phyloP scores from a whole-genome alignment of 1,140 invertebrate genomes.

The Diabrotica undecimpunctata region DNA sequence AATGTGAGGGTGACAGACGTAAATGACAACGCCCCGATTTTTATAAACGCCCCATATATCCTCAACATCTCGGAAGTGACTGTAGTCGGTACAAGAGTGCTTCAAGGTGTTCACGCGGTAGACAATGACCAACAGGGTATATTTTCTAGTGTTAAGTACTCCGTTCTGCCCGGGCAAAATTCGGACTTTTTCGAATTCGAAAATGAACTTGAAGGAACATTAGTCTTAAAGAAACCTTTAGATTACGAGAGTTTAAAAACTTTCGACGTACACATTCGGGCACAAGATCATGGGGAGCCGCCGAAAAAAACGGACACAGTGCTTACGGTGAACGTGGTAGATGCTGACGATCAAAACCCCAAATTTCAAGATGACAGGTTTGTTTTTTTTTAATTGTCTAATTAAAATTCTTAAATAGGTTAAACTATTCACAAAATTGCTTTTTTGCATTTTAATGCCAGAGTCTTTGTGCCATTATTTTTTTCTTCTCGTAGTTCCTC shows the following conservation, averaged over 20 bases:
- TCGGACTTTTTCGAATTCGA: constrained; percentile 79
- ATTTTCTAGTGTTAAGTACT: constrained; percentile 84
- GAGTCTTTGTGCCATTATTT: too few relatives aligned
- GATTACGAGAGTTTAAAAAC: constrained; percentile 80
- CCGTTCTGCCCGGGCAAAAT: constrained; percentile 71
- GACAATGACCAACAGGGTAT: constrained; percentile 87
- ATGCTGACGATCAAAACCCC: constrained; percentile 92
- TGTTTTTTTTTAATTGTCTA: neutral
- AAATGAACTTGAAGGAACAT: constrained; percentile 80
- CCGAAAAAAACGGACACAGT: constrained; percentile 70
- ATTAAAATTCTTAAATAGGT: too few relatives aligned
- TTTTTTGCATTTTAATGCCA: too few relatives aligned
- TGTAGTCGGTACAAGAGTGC: constrained; percentile 72
- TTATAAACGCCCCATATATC: constrained; percentile 76
- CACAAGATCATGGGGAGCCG: constrained; percentile 81
- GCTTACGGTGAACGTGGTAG: constrained; percentile 75
- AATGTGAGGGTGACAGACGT: constrained; percentile 89
- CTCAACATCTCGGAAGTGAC: constrained; percentile 84
- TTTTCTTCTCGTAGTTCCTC: too few relatives aligned
- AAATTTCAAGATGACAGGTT: constrained; percentile 36
- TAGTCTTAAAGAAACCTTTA: constrained; percentile 74
- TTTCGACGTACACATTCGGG: constrained; percentile 76
- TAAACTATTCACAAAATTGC: too few relatives aligned
- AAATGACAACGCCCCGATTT: constrained; percentile 85
- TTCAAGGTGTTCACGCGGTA: constrained; percentile 71